A percentile compares a stretch with the other conserved stretches of the same genome.
Conservation (phyloP, 2,888 invertebrate genomes). For the Melanostoma mellinum region DNA sequence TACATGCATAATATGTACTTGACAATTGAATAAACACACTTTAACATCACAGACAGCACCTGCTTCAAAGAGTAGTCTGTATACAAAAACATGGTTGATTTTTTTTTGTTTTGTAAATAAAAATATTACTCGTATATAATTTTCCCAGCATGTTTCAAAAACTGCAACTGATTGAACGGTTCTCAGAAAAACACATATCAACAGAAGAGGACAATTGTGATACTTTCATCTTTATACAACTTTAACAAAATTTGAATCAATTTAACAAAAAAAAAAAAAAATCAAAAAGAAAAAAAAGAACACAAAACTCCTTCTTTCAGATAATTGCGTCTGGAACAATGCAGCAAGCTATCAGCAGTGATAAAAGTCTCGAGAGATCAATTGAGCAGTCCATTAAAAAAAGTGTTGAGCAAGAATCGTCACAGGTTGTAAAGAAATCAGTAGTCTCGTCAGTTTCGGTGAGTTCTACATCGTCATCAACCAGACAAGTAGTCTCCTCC, state of each 20-base stretch:
- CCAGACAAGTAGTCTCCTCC: slow-evolving; percentile 60
- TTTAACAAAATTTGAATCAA: slow-evolving; percentile 19
- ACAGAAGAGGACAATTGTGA: no score
- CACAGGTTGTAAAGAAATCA: slow-evolving; percentile 55
- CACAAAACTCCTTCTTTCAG: slow-evolving; percentile 60
- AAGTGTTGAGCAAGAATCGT: slow-evolving; percentile 54
- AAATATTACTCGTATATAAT: no score
- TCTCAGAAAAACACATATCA: no score
- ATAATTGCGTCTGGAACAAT: slow-evolving; percentile 61
- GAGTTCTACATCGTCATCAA: slow-evolving; percentile 65
- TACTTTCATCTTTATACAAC: no score
- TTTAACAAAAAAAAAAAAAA: slow-evolving; percentile 13
- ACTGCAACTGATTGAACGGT: no score
- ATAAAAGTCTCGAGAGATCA: slow-evolving; percentile 47
- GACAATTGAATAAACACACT: no score
- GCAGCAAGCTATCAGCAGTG: slow-evolving; percentile 56
- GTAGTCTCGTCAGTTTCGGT: slow-evolving; percentile 62
- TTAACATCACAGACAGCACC: no score
- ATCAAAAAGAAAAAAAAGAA: slow-evolving; percentile 5
- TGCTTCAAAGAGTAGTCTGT: no score
- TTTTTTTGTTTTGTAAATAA: no score
- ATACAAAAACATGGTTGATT: no score
- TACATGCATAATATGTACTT: no score
- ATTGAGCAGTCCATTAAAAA: slow-evolving; percentile 63
- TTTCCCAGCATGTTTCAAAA: no score